These are phyloP conservation scores for Cnemophilus loriae DNA, from an alignment of 2,113 vertebrate species.

Conservation along the genomic window DNA sequence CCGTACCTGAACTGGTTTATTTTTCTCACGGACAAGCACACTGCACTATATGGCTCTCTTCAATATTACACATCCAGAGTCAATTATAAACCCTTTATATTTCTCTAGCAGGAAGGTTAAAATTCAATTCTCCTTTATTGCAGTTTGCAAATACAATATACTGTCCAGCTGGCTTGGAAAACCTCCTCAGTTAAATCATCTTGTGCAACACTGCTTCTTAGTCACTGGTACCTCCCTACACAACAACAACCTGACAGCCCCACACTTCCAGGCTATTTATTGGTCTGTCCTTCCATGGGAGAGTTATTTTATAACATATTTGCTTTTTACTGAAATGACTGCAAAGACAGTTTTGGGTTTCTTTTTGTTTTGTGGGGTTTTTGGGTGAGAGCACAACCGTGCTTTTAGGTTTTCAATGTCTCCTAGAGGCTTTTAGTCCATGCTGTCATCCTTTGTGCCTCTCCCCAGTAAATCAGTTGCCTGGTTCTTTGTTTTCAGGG, in stretches of 20 bases:
- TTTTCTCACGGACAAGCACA: neutral
- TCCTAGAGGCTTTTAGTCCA: neutral
- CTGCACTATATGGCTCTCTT: neutral
- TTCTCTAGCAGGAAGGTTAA: conserved; percentile 21
- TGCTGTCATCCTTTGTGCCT: neutral
- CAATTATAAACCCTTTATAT: conserved; percentile 15
- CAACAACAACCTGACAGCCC: neutral
- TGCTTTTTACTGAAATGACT: neutral
- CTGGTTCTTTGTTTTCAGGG: neutral
- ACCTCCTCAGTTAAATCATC: conserved; percentile 19
- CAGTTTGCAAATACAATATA: conserved; percentile 22
- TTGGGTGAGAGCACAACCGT: neutral
- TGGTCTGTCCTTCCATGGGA: neutral
- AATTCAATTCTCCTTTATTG: conserved; percentile 30
- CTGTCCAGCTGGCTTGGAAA: neutral
- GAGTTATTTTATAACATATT: neutral
- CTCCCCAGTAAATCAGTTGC: neutral
- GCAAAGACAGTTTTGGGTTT: neutral
- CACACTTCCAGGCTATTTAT: neutral
- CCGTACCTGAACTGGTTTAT: neutral
- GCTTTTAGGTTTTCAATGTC: neutral
- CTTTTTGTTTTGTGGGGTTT: too few species aligned
- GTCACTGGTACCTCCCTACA: neutral
- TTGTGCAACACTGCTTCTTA: neutral
- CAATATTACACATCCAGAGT: neutral